Conservation (phyloP, 1,140 invertebrate species). For the Procambarus clarkii region DNA sequence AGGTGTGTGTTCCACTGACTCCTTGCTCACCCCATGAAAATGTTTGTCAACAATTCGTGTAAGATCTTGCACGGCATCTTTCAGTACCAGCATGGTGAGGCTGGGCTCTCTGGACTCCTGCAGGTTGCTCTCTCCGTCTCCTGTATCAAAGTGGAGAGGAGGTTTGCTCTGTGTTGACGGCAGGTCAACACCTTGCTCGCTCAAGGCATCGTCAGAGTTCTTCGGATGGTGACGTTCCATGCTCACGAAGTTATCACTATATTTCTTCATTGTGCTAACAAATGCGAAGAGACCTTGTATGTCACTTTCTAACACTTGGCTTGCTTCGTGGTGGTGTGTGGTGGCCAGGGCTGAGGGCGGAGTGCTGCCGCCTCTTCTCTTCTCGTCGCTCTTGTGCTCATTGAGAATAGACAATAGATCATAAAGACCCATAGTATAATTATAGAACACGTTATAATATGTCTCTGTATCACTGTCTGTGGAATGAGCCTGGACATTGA, state of each 20-base stretch:
- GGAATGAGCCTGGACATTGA: no score
- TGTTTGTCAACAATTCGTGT: neutral
- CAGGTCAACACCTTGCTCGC: no score
- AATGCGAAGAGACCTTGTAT: conserved; percentile 16
- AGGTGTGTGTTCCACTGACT: neutral
- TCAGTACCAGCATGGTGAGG: neutral
- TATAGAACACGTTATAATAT: no score
- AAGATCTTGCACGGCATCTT: neutral
- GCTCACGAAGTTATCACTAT: no score
- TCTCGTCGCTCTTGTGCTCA: neutral
- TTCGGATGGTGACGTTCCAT: no score
- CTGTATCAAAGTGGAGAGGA: no score
- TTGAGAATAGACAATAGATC: neutral
- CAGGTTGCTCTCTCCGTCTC: no score
- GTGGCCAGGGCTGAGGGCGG: no score
- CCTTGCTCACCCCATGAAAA: neutral
- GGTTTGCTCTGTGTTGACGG: no score
- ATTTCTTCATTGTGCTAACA: neutral
- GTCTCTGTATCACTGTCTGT: no score
- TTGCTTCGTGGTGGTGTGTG: neutral
- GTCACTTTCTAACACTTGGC: neutral
- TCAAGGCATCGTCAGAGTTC: no score
- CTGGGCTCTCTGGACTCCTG: no score
- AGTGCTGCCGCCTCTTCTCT: neutral
- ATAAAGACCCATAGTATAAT: neutral